A percentile compares a stretch with the other conserved stretches of the same genome.
These are phyloP conservation scores for Menidia menidia DNA, from an alignment of 2,797 vertebrate species.

Conservation along the genomic window DNA sequence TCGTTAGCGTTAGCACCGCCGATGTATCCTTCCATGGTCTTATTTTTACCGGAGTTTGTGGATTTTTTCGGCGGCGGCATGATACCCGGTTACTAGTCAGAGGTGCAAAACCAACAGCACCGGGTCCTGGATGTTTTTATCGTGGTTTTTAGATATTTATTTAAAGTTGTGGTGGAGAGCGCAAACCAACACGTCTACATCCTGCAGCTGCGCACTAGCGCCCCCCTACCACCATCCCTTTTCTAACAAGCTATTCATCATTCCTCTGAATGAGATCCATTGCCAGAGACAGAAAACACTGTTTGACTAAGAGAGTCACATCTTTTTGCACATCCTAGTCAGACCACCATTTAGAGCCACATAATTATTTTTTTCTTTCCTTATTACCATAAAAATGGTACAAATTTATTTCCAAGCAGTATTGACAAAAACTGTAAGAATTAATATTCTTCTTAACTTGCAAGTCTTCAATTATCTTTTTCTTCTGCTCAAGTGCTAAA, in stretches of 20 bases:
- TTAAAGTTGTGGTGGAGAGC: too few relatives aligned
- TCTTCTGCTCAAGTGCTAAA: conserved; percentile 51
- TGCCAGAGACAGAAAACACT: conserved; percentile 67
- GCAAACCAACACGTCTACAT: too few relatives aligned
- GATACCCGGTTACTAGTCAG: too few relatives aligned
- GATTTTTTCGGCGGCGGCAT: too few relatives aligned
- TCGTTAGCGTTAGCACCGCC: too few relatives aligned
- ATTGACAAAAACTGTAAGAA: conserved; percentile 16
- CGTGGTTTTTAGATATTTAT: too few relatives aligned
- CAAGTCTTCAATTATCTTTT: conserved; percentile 35
- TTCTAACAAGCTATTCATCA: conserved; percentile 76
- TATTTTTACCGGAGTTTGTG: too few relatives aligned
- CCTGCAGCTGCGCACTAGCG: too few relatives aligned
- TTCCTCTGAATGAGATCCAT: conserved; percentile 74
- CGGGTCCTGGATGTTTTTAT: too few relatives aligned
- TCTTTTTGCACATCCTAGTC: conserved; percentile 64
- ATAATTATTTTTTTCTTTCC: conserved; percentile 19
- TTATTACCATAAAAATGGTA: too few relatives aligned
- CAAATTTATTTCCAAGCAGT: conserved; percentile 1
- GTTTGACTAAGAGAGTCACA: conserved; percentile 71
- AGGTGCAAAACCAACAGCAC: too few relatives aligned
- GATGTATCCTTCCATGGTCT: too few relatives aligned
- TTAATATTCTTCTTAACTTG: conserved; percentile 28
- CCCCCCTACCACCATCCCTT: not conserved
- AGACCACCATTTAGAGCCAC: not conserved